Evolutionary conservation across 2,888 invertebrate species (phyloP).

Genomic region (Tetranychus piercei): DNA sequence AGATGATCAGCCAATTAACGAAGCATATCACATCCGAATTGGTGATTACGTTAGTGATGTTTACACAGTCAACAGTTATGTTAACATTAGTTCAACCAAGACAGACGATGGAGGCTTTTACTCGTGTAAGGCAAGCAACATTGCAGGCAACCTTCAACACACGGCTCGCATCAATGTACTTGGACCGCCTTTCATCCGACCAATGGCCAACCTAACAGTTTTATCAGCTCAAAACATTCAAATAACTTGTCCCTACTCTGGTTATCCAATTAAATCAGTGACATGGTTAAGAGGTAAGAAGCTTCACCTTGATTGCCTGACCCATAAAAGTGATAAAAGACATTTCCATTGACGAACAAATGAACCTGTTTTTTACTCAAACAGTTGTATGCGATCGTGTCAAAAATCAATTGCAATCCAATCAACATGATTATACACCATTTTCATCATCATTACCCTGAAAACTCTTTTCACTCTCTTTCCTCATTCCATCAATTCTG

Average conservation of each 20-base stretch:
- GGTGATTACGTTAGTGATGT: slow-evolving; percentile 27
- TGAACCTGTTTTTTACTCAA: too few species aligned
- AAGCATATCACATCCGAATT: slow-evolving; percentile 27
- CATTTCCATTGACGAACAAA: neutral
- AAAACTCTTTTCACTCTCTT: too few species aligned
- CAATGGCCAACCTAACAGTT: slow-evolving; percentile 60
- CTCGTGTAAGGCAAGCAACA: slow-evolving; percentile 32
- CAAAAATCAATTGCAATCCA: too few species aligned
- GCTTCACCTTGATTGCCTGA: too few species aligned
- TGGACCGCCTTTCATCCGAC: slow-evolving; percentile 56
- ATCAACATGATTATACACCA: too few species aligned
- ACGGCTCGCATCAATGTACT: slow-evolving; percentile 59
- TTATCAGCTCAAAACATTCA: slow-evolving; percentile 55
- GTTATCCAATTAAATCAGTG: slow-evolving; percentile 79
- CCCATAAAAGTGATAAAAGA: neutral
- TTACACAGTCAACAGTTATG: slow-evolving; percentile 26
- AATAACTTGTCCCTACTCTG: slow-evolving; percentile 62
- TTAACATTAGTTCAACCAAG: slow-evolving; percentile 24
- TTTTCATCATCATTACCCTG: too few species aligned
- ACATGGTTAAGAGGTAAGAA: slow-evolving; percentile 45
- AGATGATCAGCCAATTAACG: slow-evolving; percentile 64
- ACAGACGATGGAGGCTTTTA: slow-evolving; percentile 35
- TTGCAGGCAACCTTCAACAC: slow-evolving; percentile 34
- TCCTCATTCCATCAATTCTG: too few species aligned
- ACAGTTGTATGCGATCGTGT: too few species aligned